phyloP scores from a whole-genome alignment of 2,888 invertebrate species.

The Priocnemis perturbator region DNA sequence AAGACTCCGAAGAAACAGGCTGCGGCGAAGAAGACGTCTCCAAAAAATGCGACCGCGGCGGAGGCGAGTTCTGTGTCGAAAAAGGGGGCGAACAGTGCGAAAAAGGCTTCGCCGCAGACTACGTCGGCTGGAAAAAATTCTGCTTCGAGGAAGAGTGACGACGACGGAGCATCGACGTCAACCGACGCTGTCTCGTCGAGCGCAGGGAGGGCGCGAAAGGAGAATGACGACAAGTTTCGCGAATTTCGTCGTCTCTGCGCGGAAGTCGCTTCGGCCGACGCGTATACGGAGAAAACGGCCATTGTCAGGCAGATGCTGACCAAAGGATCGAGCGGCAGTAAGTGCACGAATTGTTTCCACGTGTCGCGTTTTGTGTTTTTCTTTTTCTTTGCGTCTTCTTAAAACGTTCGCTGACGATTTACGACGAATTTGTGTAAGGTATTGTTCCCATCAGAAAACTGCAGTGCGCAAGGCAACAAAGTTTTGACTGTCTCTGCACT shows the following conservation, averaged over 20 bases:
- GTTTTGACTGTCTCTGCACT: too few species aligned
- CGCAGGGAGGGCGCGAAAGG: conserved; percentile 24
- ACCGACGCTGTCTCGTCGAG: too few species aligned
- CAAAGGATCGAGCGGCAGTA: conserved; percentile 75
- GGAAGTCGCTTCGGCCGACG: conserved; percentile 85
- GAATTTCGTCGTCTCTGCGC: conserved; percentile 88
- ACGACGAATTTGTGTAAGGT: too few species aligned
- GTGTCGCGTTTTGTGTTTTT: too few species aligned
- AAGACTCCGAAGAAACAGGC: conserved; percentile 20
- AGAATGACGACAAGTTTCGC: conserved; percentile 84
- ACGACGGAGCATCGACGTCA: too few species aligned
- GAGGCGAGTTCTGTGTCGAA: background rate
- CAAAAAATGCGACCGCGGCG: conserved; percentile 20
- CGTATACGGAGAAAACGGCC: conserved; percentile 89
- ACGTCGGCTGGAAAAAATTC: conserved; percentile 16
- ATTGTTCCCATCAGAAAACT: too few species aligned
- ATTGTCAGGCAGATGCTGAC: conserved; percentile 82
- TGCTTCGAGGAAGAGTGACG: background rate
- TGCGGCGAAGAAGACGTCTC: conserved; percentile 19
- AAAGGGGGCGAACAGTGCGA: background rate
- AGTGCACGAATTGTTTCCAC: conserved; percentile 36
- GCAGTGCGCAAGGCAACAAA: too few species aligned
- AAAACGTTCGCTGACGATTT: too few species aligned
- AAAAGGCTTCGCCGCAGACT: too few species aligned
- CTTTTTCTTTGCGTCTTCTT: too few species aligned